Base-by-base conservation (phyloP, 2,113 vertebrate genomes). In the Bos indicus region DNA sequence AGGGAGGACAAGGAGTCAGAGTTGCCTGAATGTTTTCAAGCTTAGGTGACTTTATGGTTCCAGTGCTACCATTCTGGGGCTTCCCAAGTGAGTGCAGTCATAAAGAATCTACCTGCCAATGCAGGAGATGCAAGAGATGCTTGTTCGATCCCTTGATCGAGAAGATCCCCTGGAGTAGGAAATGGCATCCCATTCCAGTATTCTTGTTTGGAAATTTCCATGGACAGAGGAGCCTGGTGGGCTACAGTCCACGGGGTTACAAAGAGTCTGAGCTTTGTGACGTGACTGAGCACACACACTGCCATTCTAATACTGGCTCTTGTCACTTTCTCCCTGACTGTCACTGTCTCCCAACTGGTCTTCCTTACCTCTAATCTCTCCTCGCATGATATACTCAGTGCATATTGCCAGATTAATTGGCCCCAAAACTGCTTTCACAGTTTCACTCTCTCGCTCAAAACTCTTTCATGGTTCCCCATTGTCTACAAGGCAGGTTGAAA, bases 401-500 rank as follows among this genome's bases (percentile, higher is more conserved):
- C 14, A 56, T 46, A 88, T 81, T 92, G 40, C 67, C 46, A 88
- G n/a, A 88, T 88, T 52, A 81, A 43, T 89, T 25, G 52, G 46
- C 56, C 30, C 40, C 64, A 43, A 77, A 12, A 33, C 26, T 80
- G 40, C 43, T 81, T 60, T 95, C 64, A 87, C 30, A 40, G 16
- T 96, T 91, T 95, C 19, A 78, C 26, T 82, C 10, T 89, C 54
- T 88, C 46, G 78, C 43, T 80, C n/a, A 74, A 81, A 95, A 93
- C 3, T 25, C 33, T 96, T 87, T 90, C 30, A 51, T 84, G 6
- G 43, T 74, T 95, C 52, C 52, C 48, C 54, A 26, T 62, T 94
- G 30, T 90, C n/a, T 90, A 88, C 3, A 93, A 48, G 33, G 93
- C 93, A 91, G 90, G 36, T 86, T 51, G n/a, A 74, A 97, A 92